phyloP scores from a whole-genome alignment of 2,113 vertebrate species.

The Paradoxurus hermaphroditus region DNA sequence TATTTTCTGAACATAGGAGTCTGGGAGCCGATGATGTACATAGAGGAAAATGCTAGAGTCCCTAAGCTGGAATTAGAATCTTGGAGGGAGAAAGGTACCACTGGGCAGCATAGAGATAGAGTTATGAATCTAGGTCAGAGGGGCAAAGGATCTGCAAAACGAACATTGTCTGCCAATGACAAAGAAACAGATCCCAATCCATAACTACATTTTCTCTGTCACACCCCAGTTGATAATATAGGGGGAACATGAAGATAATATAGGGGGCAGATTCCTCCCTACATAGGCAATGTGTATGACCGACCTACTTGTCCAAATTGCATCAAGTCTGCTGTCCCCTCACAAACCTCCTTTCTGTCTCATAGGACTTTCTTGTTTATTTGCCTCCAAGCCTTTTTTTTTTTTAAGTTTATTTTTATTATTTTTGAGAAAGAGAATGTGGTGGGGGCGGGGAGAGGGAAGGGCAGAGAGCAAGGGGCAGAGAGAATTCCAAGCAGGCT shows the following conservation, averaged over 20 bases:
- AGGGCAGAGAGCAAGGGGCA: too few species aligned
- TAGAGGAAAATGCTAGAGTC: not conserved
- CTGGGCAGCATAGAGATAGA: not conserved
- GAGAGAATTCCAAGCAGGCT: too few species aligned
- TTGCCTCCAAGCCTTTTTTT: not conserved
- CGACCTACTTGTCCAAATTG: not conserved
- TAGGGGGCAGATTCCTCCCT: not conserved
- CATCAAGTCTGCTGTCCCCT: not conserved
- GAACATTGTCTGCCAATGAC: not conserved
- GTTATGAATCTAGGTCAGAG: not conserved
- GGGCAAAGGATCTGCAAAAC: not conserved
- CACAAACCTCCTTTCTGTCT: constrained; percentile 1
- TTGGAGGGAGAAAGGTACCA: not conserved
- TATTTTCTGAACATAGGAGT: not conserved
- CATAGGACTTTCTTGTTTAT: not conserved
- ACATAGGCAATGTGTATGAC: not conserved
- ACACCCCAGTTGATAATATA: not conserved
- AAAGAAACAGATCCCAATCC: not conserved
- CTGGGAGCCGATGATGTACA: not conserved
- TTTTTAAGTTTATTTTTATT: too few species aligned
- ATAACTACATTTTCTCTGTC: not conserved
- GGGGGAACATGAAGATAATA: not conserved
- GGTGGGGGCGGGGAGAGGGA: too few species aligned
- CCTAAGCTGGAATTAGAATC: not conserved
- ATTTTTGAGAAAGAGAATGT: too few species aligned